Evolutionary conservation across 1,140 invertebrate species (phyloP), one percentile per base, ranked within the genome.

Genomic region (Drosophila leontia): DNA sequence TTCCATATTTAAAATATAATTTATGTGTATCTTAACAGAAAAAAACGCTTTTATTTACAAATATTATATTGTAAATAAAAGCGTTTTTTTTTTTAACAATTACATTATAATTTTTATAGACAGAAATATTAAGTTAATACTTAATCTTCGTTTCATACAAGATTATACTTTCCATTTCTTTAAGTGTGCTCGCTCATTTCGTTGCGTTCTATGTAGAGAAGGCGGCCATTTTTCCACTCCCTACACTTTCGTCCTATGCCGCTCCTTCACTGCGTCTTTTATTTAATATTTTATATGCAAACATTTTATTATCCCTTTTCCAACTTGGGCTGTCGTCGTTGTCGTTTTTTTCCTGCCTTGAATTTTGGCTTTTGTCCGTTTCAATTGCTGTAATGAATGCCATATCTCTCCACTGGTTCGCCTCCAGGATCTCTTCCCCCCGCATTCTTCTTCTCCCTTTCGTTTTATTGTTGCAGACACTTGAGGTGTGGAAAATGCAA

Each of bases 161-260:
- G 3, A 11, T 0, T 11, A 17, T 0, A 23, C 17, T 7, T 77
- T 60, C 63, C 55, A 32, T 42, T 70, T 70, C 23, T 55, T 8
- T 13, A 39, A 55, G 67, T 70, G 67, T 91, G 67, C 83, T 91
- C 88, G 88, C 81, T 91, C 88, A 88, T 91, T 91, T 91, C 55
- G 88, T 91, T 91, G 57, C 72, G 68, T 63, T 32, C 55, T 58
- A 50, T 69, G 44, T 78, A 50, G 57, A 77, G 56, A 77, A 34
- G 57, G 44, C 37, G 41, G 56, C 19, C 53, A 42, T 26, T 48
- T 45, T 55, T 57, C 23, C 17, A 35, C 63, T 48, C 26, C 53
- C 35, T 56, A 39, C 53, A 39, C 19, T 56, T 39, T 23, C 53
- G 53, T 41, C 35, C 62, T 29, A 37, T 37, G 57, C 58, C 67